phyloP scores from a whole-genome alignment of 2,888 invertebrate genomes.

The Drosophila mayaguana region DNA sequence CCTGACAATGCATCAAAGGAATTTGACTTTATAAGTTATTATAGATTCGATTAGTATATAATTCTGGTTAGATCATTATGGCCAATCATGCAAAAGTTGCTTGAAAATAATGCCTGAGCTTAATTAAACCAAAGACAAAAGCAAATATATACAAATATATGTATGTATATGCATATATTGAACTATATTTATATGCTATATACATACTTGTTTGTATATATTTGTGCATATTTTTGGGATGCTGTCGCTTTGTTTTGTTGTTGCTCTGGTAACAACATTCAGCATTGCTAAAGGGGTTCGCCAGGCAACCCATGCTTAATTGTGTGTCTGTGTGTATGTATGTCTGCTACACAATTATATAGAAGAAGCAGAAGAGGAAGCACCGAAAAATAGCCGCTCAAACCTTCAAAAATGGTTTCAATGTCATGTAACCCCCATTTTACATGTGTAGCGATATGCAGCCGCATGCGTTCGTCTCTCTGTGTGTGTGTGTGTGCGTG shows the following conservation, averaged over 20 bases:
- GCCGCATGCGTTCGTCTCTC: constrained; percentile 8
- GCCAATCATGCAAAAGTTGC: too few relatives aligned
- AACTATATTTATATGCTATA: too few relatives aligned
- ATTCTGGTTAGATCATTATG: too few relatives aligned
- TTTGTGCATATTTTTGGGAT: neutral
- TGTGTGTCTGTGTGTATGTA: neutral
- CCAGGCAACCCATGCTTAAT: neutral
- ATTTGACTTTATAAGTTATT: too few relatives aligned
- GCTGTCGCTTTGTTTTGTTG: neutral
- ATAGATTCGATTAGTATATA: too few relatives aligned
- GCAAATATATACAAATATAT: neutral
- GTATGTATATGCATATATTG: too few relatives aligned
- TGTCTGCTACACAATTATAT: constrained; percentile 7
- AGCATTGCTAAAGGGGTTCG: constrained; percentile 8
- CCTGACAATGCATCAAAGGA: too few relatives aligned
- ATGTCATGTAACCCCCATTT: constrained; percentile 79
- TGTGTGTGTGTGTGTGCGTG: constrained; percentile 6
- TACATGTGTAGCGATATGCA: constrained; percentile 34
- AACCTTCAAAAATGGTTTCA: constrained; percentile 78
- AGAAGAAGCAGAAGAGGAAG: neutral
- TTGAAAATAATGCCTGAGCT: too few relatives aligned
- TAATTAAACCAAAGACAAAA: too few relatives aligned
- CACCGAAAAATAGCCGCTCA: constrained; percentile 34
- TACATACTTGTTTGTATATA: too few relatives aligned
- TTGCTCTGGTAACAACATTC: neutral